Conservation (phyloP, 2,113 vertebrate species). For the Riparia riparia region DNA sequence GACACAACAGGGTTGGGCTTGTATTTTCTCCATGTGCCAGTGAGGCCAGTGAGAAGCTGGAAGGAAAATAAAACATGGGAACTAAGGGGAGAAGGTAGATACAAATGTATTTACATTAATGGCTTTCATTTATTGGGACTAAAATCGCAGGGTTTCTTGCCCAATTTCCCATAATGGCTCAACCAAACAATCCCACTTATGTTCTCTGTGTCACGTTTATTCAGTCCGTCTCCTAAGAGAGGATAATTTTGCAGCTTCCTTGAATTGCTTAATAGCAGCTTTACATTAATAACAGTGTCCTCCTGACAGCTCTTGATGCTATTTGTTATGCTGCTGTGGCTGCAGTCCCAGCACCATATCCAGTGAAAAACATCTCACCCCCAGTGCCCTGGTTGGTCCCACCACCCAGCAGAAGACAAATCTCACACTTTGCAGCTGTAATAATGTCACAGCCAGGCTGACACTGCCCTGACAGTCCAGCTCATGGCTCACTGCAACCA, state of each 20-base stretch:
- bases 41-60: background rate
- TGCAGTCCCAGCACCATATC: background rate
- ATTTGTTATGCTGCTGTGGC: background rate
- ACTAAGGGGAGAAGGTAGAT: background rate
- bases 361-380: accelerated
- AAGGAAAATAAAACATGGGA: background rate
- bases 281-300: background rate
- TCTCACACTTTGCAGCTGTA: background rate
- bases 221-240: background rate
- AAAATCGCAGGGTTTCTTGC: background rate
- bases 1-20: background rate
- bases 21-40: background rate
- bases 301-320: background rate
- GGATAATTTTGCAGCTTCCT: background rate
- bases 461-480: background rate
- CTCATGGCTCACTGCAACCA: background rate
- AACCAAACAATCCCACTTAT: background rate
- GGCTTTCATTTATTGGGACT: background rate
- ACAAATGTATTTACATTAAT: background rate
- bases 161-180: background rate
- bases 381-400: background rate
- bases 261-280: background rate
- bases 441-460: background rate
- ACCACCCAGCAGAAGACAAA: background rate
- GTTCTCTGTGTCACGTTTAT: background rate